Evolutionary conservation across 2,113 vertebrate species (phyloP).

Genomic region (Periophthalmus modestus): DNA sequence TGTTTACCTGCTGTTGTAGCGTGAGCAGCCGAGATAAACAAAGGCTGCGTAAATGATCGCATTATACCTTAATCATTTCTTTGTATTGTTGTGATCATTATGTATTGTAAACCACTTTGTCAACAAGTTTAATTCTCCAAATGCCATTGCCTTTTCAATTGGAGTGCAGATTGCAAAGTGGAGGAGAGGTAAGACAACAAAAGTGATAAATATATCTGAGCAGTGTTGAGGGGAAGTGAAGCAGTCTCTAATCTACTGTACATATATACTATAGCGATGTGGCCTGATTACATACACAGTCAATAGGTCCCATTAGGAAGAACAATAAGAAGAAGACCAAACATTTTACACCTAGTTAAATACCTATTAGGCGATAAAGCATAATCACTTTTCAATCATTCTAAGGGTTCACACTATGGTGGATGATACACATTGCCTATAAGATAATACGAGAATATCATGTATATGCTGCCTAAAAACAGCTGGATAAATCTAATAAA

Average conservation of each 20-base stretch:
- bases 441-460: not conserved
- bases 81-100: slow-evolving; percentile 67
- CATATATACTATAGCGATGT: slow-evolving; percentile 51
- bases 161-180: slow-evolving; percentile 41
- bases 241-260: slow-evolving; percentile 79
- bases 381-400: slow-evolving; percentile 35
- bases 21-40: slow-evolving; percentile 47
- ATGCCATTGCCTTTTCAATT: slow-evolving; percentile 28
- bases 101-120: slow-evolving; percentile 62
- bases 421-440: not conserved
- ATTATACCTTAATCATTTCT: slow-evolving; percentile 70
- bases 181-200: slow-evolving; percentile 8
- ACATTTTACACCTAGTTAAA: slow-evolving; percentile 62
- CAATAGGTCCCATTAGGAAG: slow-evolving; percentile 70
- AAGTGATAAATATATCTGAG: slow-evolving; percentile 38
- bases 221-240: slow-evolving; percentile 19
- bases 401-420: not conserved
- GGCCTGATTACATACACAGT: slow-evolving; percentile 68
- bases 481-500: not conserved
- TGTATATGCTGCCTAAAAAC: not conserved
- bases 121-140: slow-evolving; percentile 54
- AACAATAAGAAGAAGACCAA: slow-evolving; percentile 53
- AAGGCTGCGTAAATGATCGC: slow-evolving; percentile 64
- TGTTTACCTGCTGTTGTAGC: slow-evolving; percentile 79
- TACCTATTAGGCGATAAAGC: slow-evolving; percentile 36